Percentiles rank a stretch among this genome's conserved stretches.
Conservation (phyloP, 1,140 invertebrate genomes). For the Diachasmimorpha longicaudata region DNA sequence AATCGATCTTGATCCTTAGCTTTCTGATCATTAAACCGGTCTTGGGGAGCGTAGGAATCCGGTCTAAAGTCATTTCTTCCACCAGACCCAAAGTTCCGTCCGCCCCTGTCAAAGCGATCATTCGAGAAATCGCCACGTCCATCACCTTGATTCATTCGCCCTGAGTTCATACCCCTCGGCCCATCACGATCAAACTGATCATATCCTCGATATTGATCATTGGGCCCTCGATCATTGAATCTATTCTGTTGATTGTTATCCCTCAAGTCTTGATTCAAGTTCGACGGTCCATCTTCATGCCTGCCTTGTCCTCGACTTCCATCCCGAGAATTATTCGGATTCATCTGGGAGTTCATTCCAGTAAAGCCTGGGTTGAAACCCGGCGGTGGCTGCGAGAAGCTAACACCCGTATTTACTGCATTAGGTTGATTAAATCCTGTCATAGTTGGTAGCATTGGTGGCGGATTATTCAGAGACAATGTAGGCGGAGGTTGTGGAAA, state of each 20-base stretch:
- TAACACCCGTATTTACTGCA: conserved; percentile 27
- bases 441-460: neutral
- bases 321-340: neutral
- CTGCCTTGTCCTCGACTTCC: neutral
- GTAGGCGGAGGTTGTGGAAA: conserved; percentile 17
- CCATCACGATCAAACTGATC: conserved; percentile 28
- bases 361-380: conserved; percentile 20
- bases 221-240: conserved; percentile 22
- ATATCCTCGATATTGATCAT: conserved; percentile 24
- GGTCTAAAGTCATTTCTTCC: conserved; percentile 30
- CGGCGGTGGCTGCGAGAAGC: conserved; percentile 42
- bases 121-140: conserved; percentile 8
- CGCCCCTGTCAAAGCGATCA: conserved; percentile 17
- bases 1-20: conserved; percentile 37
- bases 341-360: neutral
- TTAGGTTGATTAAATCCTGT: conserved; percentile 27
- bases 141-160: conserved; percentile 11
- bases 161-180: neutral
- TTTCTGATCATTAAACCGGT: conserved; percentile 32
- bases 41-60: conserved; percentile 36
- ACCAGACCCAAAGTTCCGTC: conserved; percentile 19
- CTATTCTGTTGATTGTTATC: conserved; percentile 3
- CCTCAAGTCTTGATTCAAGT: conserved; percentile 1
- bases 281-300: neutral
- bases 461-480: conserved; percentile 15